Base-by-base conservation (phyloP, 2,797 vertebrate species). In the Micropoecilia bifurca region DNA sequence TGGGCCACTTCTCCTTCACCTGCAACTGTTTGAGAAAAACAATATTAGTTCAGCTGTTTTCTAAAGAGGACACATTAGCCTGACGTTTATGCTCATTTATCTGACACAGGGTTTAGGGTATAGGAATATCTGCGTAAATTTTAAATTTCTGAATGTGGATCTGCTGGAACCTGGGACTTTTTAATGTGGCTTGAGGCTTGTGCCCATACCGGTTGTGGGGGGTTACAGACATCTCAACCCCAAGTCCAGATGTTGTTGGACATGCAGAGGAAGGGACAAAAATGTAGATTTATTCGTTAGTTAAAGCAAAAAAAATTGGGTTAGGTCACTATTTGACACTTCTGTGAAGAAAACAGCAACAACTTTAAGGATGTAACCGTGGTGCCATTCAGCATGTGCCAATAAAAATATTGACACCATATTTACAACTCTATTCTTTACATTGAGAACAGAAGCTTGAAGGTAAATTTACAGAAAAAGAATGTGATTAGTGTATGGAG, bases 151-250 rank as follows among this genome's bases (percentile, higher is more conserved):
- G 25, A 71, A 45, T 7, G 12, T 45, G n/a, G 30, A 74, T 71
- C 33, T 57, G 61, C 45, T 55, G 33, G 33, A 33, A 33, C 33
- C 33, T 33, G 8, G 48, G 33, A 39, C 9, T 25, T 57, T 33
- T 57, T 50, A 82, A 72, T 82, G 43, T 55, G 50, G 71, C 77
- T 82, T 63, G 55, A 69, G 43, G 61, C 46, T 18, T 57, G 66
- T 28, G 59, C 14, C 80, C 33, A 63, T 39, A 47, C 73, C 80
- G 33, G 59, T 30, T 10, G 30, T 75, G n/a, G 61, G 45, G 0
- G 3, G 16, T 53, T 74, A 36, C 45, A 77, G 33, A 22, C 22
- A 33, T 45, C 46, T 53, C 39, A 85, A 22, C 59, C 73, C 68
- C 39, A 33, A 25, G 39, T 76, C 45, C 48, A 68, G 22, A 13